Base-by-base conservation (phyloP, 1,140 invertebrate genomes). In the Rhyacophila brunnea region DNA sequence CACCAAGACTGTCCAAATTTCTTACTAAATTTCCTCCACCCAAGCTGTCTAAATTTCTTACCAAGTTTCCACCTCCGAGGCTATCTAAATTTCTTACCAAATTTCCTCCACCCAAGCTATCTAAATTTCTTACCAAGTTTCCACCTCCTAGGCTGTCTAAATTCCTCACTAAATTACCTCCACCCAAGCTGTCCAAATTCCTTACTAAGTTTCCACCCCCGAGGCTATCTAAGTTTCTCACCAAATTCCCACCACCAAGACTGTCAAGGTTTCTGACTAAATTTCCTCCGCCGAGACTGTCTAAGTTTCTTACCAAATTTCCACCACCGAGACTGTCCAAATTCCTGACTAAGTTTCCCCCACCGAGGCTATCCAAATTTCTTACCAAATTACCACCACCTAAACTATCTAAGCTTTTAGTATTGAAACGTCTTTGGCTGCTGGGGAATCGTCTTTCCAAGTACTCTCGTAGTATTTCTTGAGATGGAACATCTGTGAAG, bases 21-120 rank as follows among this genome's bases (percentile, higher is more conserved):
- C 80, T 67, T 10, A 80, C 68, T 1, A 80, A 60, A 57, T 80
- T 72, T 35, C 78, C 79, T 14, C 77, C 78, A 13, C 79, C 60
- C 0, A 72, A 70, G 59, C 79, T 75, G 14, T 77, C 59, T 36
- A 69, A 59, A 62, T 75, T 77, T 67, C 20, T 78, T 6, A 81
- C 68, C 14, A 78, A 48, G 44, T 68, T 62, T 18, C 67, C 66
- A 11, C 66, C 69, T 6, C 68, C 69, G 6, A 70, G 50, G 11
- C 67, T 65, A 48, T 69, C 67, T 11, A 70, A 69, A 11, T 17
- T 57, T 0, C 71, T 70, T 55, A 79, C 78, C 11, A 78, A 54
- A 51, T 69, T 70, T 38, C 71, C 68, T 0, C 71, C 78, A 23
- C 77, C 78, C 38, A 81, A 70, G 9, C 68, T 62, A 53, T 80